Evolutionary conservation across 1,140 invertebrate species (phyloP), one percentile per base, ranked within the genome.

Genomic region (Drosophila nigrodunni): DNA sequence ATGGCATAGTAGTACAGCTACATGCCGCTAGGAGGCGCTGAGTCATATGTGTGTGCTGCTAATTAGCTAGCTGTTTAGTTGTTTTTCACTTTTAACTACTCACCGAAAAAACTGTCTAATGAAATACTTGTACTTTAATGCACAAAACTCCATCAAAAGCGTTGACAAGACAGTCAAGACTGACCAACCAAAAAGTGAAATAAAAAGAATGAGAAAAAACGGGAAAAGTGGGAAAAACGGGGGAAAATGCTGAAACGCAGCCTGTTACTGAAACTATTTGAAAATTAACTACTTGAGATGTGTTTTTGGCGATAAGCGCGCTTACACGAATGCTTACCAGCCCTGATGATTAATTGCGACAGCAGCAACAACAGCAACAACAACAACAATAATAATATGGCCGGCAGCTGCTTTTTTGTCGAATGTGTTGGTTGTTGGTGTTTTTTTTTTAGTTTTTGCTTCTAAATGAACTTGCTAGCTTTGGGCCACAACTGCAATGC

Each of bases 261-360:
- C 71, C 76, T 73, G 79, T 82, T 86, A 82, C 83, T 74, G 73
- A 50, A 79, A 74, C 77, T 76, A 88, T 88, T 83, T 83, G 79
- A 74, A 88, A 88, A 88, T 88, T 88, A 88, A 88, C 83, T 89
- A 89, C 85, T 89, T 83, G 64, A 74, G 83, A 88, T 88, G 80
- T 88, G 85, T 88, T 88, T 30, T 82, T 72, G 49, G 74, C 80
- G 83, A 89, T 88, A 88, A 88, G 85, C 77, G 85, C 77, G 70
- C 85, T 89, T 88, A 88, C 83, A 88, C 83, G 83, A 88, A 88
- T 88, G 83, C 83, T 89, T 88, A 88, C 74, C 80, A 89, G 80
- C 74, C 71, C 85, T 50, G 80, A 88, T 88, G 83, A 88, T 88
- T 88, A 88, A 88, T 88, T 87, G 87, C 67, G 37, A 77, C 73